Conservation (phyloP, 2,113 vertebrate species). For the Solenodon paradoxus region DNA sequence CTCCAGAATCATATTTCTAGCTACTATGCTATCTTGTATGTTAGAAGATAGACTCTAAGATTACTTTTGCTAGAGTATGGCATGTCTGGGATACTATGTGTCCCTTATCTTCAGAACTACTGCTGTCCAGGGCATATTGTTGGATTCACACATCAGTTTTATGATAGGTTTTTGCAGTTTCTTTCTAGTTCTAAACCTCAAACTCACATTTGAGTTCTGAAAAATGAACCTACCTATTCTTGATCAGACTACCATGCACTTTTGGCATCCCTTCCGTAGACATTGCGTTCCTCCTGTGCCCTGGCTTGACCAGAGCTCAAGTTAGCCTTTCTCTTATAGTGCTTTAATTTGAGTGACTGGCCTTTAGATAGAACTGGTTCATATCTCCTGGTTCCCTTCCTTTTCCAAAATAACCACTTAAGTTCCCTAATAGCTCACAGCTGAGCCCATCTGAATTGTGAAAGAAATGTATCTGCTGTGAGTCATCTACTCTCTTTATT, state of each 20-base stretch:
- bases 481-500: not conserved
- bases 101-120: not conserved
- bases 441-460: not conserved
- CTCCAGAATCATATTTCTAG: not conserved
- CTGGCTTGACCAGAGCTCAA: not conserved
- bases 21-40: not conserved
- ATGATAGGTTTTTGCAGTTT: not conserved
- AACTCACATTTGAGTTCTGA: not conserved
- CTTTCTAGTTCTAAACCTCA: not conserved
- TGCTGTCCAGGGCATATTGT: not conserved
- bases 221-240: not conserved
- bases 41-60: not conserved
- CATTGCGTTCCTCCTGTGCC: not conserved
- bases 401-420: not conserved
- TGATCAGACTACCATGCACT: not conserved
- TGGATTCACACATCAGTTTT: not conserved
- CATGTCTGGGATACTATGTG: not conserved
- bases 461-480: not conserved
- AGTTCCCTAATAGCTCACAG: not conserved
- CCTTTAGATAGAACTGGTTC: not conserved
- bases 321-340: not conserved
- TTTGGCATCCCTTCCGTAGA: no score
- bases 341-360: not conserved
- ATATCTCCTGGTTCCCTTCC: not conserved
- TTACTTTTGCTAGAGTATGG: not conserved